phyloP scores from a whole-genome alignment of 1,140 invertebrate species.

The Sitobion miscanthi region DNA sequence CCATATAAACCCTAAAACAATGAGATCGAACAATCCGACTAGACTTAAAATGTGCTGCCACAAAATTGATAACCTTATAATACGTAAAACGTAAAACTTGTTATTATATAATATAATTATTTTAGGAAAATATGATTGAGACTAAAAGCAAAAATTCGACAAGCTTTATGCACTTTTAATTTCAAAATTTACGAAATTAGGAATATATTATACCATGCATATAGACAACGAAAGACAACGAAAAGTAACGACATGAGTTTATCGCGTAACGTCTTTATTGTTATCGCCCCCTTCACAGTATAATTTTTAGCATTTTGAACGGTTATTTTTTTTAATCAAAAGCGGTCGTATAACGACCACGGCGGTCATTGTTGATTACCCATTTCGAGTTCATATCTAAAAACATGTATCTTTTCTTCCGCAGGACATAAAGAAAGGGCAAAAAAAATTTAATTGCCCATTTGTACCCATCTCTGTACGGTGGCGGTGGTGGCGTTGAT shows the following conservation, averaged over 20 bases:
- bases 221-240: background rate
- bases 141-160: background rate
- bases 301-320: background rate
- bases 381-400: background rate
- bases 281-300: background rate
- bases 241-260: background rate
- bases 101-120: background rate
- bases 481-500: background rate
- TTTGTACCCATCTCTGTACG: background rate
- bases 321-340: conserved; percentile 21
- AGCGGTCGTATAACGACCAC: background rate
- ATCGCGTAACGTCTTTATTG: background rate
- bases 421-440: background rate
- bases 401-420: conserved; percentile 10
- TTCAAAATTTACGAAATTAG: background rate
- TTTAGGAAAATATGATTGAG: background rate
- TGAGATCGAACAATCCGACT: background rate
- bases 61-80: background rate
- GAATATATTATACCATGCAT: too few species aligned
- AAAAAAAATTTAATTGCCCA: background rate
- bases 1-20: background rate
- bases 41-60: background rate
- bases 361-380: background rate
- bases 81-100: background rate
- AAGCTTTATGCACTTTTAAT: background rate